Conservation (phyloP, 2,888 invertebrate genomes). For the Nowickia ferox region DNA sequence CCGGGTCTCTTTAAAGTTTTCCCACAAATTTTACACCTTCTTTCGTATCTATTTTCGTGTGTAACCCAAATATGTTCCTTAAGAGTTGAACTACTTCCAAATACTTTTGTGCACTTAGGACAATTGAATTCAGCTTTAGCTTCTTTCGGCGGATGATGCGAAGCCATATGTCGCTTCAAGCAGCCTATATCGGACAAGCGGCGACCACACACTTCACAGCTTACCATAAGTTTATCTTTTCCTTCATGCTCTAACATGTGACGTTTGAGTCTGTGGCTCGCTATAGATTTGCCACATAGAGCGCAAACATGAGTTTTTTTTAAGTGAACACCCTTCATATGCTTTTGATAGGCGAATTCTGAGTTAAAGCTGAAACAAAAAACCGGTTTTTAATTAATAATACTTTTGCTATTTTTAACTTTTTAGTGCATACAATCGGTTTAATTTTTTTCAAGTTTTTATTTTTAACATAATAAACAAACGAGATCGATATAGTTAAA, state of each 20-base stretch:
- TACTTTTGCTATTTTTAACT: no score
- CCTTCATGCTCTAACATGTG: slow-evolving; percentile 80
- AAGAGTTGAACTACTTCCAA: slow-evolving; percentile 80
- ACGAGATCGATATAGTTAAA: no score
- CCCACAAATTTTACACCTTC: slow-evolving; percentile 80
- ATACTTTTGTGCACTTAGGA: slow-evolving; percentile 79
- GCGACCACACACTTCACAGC: slow-evolving; percentile 79
- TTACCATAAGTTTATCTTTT: slow-evolving; percentile 75
- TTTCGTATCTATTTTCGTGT: slow-evolving; percentile 78
- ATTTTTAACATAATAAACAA: no score
- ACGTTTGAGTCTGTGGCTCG: slow-evolving; percentile 68
- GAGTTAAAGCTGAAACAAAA: slow-evolving; percentile 76
- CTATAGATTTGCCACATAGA: slow-evolving; percentile 80
- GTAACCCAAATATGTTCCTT: slow-evolving; percentile 80
- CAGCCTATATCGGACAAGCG: slow-evolving; percentile 73
- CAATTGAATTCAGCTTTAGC: slow-evolving; percentile 77
- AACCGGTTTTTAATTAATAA: no score
- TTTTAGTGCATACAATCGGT: no score
- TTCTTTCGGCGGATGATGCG: slow-evolving; percentile 78
- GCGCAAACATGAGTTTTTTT: slow-evolving; percentile 80
- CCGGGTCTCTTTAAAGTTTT: slow-evolving; percentile 80
- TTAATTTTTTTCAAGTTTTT: no score
- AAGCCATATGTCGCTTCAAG: slow-evolving; percentile 78
- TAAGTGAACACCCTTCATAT: slow-evolving; percentile 68
- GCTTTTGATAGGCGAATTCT: slow-evolving; percentile 73